Percentiles rank a stretch among this genome's conserved stretches.
Conservation (phyloP, 2,797 vertebrate genomes). For the Cheirogaleus major region DNA sequence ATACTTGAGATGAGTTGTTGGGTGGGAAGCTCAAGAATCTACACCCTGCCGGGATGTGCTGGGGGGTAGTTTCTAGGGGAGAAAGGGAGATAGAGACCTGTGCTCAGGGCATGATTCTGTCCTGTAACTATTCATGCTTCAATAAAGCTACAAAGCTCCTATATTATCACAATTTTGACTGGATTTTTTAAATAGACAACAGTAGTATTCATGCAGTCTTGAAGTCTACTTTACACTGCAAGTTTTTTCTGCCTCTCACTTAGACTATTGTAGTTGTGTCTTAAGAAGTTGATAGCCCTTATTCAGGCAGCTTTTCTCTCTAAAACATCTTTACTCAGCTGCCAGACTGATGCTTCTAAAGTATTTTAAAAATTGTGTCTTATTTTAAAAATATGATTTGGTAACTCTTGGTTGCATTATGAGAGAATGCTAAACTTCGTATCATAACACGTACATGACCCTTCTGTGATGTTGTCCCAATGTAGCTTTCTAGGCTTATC, state of each 20-base stretch:
- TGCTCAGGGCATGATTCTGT: neutral
- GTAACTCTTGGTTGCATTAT: neutral
- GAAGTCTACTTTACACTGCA: neutral
- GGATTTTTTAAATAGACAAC: neutral
- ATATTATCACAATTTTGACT: neutral
- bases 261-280: neutral
- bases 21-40: neutral
- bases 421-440: neutral
- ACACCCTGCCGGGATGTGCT: neutral
- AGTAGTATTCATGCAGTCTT: neutral
- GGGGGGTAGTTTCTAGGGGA: neutral
- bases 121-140: neutral
- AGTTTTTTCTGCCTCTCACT: neutral
- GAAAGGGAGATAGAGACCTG: neutral
- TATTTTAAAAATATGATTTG: neutral
- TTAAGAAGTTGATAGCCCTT: neutral
- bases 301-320: constrained; percentile 33
- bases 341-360: neutral
- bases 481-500: neutral
- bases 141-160: neutral
- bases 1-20: neutral
- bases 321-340: neutral
- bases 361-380: neutral
- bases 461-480: neutral
- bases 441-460: neutral